Evolutionary conservation across 1,140 invertebrate species (phyloP).

Genomic region (Trigoniulus corallinus): DNA sequence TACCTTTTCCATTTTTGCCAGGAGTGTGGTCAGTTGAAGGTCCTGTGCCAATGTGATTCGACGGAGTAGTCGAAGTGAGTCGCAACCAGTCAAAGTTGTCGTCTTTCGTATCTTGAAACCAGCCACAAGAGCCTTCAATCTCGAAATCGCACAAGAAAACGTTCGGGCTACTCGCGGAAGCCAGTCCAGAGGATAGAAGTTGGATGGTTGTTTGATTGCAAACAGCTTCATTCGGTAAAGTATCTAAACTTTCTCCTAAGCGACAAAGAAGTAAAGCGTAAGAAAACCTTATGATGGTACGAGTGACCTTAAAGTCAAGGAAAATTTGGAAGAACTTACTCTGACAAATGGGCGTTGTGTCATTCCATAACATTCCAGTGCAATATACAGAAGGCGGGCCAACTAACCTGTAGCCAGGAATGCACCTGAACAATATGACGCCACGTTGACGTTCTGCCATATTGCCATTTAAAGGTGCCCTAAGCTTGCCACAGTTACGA

Average conservation of each 20-base stretch:
- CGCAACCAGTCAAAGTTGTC: slow-evolving; percentile 54
- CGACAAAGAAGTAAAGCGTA: no score
- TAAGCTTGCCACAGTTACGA: slow-evolving; percentile 19
- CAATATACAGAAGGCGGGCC: slow-evolving; percentile 41
- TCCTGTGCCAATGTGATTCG: slow-evolving; percentile 45
- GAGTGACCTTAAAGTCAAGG: neutral
- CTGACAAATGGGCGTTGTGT: slow-evolving; percentile 36
- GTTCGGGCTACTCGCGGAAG: slow-evolving; percentile 22
- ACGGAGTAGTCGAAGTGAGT: slow-evolving; percentile 43
- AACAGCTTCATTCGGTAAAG: neutral
- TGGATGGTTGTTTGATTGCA: neutral
- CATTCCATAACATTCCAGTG: slow-evolving; percentile 42
- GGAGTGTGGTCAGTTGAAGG: slow-evolving; percentile 56
- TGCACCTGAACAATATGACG: slow-evolving; percentile 43
- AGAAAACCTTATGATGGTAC: neutral
- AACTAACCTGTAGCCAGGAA: slow-evolving; percentile 36
- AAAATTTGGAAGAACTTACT: slow-evolving; percentile 28
- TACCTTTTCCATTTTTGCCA: slow-evolving; percentile 39
- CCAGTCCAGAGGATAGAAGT: no score
- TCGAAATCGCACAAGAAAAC: slow-evolving; percentile 49
- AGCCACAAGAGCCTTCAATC: slow-evolving; percentile 44
- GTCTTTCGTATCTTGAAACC: slow-evolving; percentile 50
- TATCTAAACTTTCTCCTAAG: neutral
- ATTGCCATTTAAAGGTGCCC: slow-evolving; percentile 31
- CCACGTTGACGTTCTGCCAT: slow-evolving; percentile 29